Evolutionary conservation across 2,888 invertebrate species (phyloP).

Genomic region (Quadroppia sp.): DNA sequence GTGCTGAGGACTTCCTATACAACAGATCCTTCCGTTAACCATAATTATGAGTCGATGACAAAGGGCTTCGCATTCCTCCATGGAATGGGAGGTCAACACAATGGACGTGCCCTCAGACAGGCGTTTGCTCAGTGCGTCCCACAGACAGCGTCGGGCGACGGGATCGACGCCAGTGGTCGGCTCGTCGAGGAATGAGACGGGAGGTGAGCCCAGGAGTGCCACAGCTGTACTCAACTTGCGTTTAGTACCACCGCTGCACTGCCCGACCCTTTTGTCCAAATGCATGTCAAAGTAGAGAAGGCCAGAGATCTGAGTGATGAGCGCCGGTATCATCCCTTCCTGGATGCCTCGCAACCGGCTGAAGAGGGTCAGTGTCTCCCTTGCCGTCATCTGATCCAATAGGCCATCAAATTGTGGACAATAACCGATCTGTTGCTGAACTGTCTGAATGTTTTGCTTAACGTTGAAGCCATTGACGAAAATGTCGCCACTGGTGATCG

Average conservation of each 20-base stretch:
- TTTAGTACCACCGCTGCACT: conserved; percentile 47
- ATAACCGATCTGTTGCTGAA: conserved; percentile 66
- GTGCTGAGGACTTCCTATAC: conserved; percentile 66
- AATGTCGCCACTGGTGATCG: conserved; percentile 54
- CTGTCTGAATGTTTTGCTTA: conserved; percentile 50
- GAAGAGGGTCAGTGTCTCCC: conserved; percentile 46
- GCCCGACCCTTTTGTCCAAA: conserved; percentile 43
- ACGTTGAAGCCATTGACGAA: conserved; percentile 59
- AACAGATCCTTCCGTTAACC: conserved; percentile 60
- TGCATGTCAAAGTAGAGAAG: conserved; percentile 45
- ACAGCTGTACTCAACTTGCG: conserved; percentile 45
- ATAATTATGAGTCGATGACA: conserved; percentile 61
- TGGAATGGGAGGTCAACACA: conserved; percentile 65
- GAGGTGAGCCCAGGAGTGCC: conserved; percentile 64
- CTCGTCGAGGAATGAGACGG: conserved; percentile 67
- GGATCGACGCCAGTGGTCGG: conserved; percentile 70
- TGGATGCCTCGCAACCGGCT: conserved; percentile 45
- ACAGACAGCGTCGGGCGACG: conserved; percentile 71
- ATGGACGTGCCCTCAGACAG: conserved; percentile 68
- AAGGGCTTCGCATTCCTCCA: conserved; percentile 62
- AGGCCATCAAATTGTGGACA: conserved; percentile 84
- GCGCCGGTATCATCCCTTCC: conserved; percentile 37
- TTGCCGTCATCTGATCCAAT: conserved; percentile 56
- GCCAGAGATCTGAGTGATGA: conserved; percentile 43
- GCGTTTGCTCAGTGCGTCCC: conserved; percentile 66